Evolutionary conservation across 2,113 vertebrate genomes (phyloP).

Genomic region (Phasianus colchicus): DNA sequence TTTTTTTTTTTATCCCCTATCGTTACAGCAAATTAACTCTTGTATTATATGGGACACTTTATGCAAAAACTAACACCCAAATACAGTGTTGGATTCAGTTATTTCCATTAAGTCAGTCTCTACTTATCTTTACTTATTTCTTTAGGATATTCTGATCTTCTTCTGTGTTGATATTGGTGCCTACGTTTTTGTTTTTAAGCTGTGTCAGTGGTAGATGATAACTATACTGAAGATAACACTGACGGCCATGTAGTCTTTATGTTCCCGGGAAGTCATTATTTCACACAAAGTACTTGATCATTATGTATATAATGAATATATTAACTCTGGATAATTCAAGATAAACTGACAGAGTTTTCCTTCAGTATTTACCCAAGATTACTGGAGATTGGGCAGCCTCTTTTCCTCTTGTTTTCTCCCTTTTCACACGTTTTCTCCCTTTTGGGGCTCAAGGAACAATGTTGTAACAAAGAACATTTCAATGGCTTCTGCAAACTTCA

Average conservation of each 20-base stretch:
- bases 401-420: neutral
- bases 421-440: neutral
- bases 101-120: neutral
- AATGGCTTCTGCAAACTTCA: conserved; percentile 10
- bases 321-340: neutral
- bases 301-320: neutral
- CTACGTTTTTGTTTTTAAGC: neutral
- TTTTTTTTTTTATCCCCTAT: neutral
- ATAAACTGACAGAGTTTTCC: neutral
- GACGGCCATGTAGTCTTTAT: neutral
- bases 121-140: neutral
- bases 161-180: neutral
- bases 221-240: neutral
- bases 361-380: neutral
- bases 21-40: neutral
- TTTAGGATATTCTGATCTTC: neutral
- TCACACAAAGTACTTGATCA: neutral
- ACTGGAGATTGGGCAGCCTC: neutral
- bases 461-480: conserved; percentile 35
- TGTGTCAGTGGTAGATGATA: neutral
- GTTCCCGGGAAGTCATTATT: neutral
- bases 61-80: neutral
- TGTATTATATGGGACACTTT: neutral
- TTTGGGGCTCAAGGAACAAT: neutral
- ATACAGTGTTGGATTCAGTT: neutral